phyloP scores from a whole-genome alignment of 2,113 vertebrate genomes.

The Phycodurus eques region DNA sequence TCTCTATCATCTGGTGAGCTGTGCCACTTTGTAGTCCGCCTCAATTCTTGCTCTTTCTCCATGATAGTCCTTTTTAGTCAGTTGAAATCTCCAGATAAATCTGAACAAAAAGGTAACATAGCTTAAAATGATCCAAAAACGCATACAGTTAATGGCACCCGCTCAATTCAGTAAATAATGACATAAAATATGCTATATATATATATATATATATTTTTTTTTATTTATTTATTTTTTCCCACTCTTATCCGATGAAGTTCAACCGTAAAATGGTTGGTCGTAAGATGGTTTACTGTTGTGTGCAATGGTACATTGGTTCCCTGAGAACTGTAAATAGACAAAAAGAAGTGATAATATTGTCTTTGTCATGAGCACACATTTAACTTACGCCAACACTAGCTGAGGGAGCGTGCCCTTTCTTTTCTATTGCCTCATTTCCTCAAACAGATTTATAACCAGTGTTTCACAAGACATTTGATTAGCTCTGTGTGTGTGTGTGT shows the following conservation, averaged over 20 bases:
- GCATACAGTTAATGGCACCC: no score
- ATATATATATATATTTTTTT: no score
- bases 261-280: background rate
- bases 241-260: background rate
- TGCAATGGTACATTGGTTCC: slow-evolving; percentile 3
- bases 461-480: slow-evolving; percentile 39
- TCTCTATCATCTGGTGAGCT: no score
- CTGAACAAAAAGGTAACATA: no score
- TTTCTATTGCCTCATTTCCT: slow-evolving; percentile 29
- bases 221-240: no score
- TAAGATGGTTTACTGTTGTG: background rate
- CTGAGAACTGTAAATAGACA: slow-evolving; percentile 14
- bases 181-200: background rate
- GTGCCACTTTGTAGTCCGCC: no score
- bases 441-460: slow-evolving; percentile 35
- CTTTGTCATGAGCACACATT: slow-evolving; percentile 21
- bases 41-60: no score
- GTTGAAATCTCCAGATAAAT: no score
- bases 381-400: background rate
- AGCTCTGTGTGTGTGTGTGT: background rate
- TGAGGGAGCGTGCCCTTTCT: slow-evolving; percentile 12
- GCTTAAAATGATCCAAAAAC: no score
- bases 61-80: no score
- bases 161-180: background rate
- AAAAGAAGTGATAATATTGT: slow-evolving; percentile 10